Base-by-base conservation (phyloP, 1,140 invertebrate species). In the Aphelinus certus region DNA sequence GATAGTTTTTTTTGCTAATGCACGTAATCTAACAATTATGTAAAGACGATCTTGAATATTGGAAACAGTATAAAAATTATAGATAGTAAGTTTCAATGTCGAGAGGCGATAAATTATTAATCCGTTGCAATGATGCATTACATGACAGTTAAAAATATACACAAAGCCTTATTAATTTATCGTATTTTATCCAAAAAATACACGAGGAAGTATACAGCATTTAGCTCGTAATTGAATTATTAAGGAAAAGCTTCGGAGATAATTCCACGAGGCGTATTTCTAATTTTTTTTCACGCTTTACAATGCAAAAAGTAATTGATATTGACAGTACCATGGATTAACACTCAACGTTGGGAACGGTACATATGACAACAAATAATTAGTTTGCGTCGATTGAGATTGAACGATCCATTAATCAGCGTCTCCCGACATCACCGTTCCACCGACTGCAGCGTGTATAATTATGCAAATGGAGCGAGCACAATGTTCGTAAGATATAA, bases 21-120 rank as follows among this genome's bases (percentile, higher is more conserved):
- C 26, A 58, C 63, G 60, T n/a, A 3, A 55, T 61, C 42, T 60
- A 51, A 49, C 3, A 76, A 71, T 76, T 71, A 76, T 67, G 74
- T 71, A 71, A 76, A 76, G 71, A 66, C 60, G 26, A 60, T 58
- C 55, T 70, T 5, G n/a, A 51, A 62, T 57, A 3, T 58, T 64
- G 67, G 63, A 61, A 56, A 45, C 2, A 62, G 61, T 42, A 60
- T 56, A 74, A 68, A 68, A 74, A 47, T 68, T 55, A 42, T 3
- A 56, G 58, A 73, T 73, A 68, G 62, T 9, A n/a, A 47, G 7
- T 63, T 55, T 74, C 65, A 68, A n/a, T 74, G 51, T 65, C 51
- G 3, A 26, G 53, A 10, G 45, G 26, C 45, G 57, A 74, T 63
- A 74, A 74, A 65, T 9, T 42, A 63, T 64, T 70, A 64, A 75